Evolutionary conservation across 2,797 vertebrate genomes (phyloP), one percentile per base, ranked within the genome.

Genomic region (Erethizon dorsatum): DNA sequence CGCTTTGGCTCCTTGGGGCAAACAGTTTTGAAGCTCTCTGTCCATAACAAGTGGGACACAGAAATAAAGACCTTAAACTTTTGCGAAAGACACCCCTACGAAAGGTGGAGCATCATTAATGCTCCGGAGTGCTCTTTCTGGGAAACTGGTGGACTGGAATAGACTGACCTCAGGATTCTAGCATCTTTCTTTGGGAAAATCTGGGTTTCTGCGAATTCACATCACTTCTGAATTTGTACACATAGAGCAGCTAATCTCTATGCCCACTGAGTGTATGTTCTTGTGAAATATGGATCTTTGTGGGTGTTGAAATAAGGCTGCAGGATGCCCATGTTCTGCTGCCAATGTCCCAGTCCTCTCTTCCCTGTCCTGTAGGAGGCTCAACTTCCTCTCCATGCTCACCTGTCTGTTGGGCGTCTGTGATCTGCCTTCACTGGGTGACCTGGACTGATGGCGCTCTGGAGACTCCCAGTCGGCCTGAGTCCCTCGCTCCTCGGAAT

Each of bases 401-500:
- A 99, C 99, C 99, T 99, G 99, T 98, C 98, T 99, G 97, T 99
- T 99, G 63, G 98, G 98, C 1, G 98, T 98, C 88, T 98, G 98
- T 1, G 98, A 98, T 22, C 98, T 98, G 97, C 99, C 99, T 97
- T 99, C 99, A 0, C 99, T 99, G 26, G 99, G 99, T 2, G 99
- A 99, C 59, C 98, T 98, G 86, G 99, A 99, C 95, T 98, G 98
- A 0, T 79, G 99, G 78, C 98, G 98, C 96, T 99, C 99, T 0
- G 98, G 98, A 0, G 99, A 99, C n/a, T 99, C 99, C 33, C 99
- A 99, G 4, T 99, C 99, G 0, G 98, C 98, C 95, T 98, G 99
- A 52, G 98, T 98, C 95, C 99, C 99, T 94, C 99, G 99, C 97
- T 99, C 99, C 97, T 99, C 99, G 0, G 99, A 99, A 98, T 99